Evolutionary conservation across 2,888 invertebrate genomes (phyloP).

Genomic region (Tetramorium bicarinatum): DNA sequence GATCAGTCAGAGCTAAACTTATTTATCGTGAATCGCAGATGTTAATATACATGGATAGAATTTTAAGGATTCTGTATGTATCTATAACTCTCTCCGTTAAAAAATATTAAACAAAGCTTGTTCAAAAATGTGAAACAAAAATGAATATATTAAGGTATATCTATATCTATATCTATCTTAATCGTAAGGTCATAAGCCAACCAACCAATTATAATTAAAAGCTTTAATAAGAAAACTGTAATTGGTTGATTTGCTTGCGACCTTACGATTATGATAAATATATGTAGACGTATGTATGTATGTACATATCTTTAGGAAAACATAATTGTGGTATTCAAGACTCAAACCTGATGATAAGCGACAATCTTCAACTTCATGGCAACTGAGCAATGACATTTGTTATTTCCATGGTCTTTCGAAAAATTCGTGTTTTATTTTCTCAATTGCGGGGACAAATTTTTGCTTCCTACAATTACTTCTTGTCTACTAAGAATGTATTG

Average conservation of each 20-base stretch:
- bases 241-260: no score
- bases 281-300: no score
- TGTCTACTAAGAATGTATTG: conserved; percentile 53
- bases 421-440: conserved; percentile 44
- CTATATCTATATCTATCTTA: no score
- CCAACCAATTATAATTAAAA: no score
- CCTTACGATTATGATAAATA: no score
- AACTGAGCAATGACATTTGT: conserved; percentile 68
- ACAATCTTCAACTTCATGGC: conserved; percentile 66
- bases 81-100: neutral
- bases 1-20: neutral
- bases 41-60: neutral
- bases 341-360: conserved; percentile 2
- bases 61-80: neutral
- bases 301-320: no score
- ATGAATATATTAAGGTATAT: neutral
- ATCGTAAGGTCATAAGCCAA: no score
- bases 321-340: neutral
- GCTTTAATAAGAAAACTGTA: no score
- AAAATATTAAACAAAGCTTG: neutral
- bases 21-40: neutral
- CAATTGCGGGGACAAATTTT: conserved; percentile 59
- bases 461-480: conserved; percentile 20
- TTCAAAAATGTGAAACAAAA: neutral
- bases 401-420: conserved; percentile 61